Conservation (phyloP, 2,888 invertebrate genomes). For the Eudemis profundana region DNA sequence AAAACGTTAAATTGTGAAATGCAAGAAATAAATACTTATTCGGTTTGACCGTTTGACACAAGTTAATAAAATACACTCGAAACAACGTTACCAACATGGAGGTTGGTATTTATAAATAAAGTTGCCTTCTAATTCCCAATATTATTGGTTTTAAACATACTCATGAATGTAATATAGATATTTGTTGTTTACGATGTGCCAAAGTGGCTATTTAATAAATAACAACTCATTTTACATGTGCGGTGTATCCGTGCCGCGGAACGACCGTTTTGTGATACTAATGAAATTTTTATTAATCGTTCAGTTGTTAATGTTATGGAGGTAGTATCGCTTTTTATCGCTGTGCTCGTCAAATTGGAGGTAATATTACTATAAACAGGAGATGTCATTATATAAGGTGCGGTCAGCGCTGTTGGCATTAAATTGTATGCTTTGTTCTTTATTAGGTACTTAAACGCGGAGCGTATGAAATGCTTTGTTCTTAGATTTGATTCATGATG, state of each 20-base stretch:
- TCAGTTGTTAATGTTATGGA: constrained; percentile 33
- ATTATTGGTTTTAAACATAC: too few species aligned
- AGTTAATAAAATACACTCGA: too few species aligned
- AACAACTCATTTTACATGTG: constrained; percentile 19
- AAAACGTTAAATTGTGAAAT: too few species aligned
- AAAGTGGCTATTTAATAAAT: constrained; percentile 12
- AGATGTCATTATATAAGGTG: constrained; percentile 20
- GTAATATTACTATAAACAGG: constrained; percentile 28
- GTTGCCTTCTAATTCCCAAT: too few species aligned
- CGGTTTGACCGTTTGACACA: too few species aligned
- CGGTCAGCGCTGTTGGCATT: background rate
- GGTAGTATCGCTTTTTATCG: constrained; percentile 28
- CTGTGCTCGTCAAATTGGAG: constrained; percentile 14
- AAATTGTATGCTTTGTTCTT: background rate
- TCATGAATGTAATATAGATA: background rate
- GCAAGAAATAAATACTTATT: too few species aligned
- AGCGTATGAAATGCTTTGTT: too few species aligned
- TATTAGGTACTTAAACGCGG: background rate
- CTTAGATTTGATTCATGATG: too few species aligned
- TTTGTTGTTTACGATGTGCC: constrained; percentile 16
- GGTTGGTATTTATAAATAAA: too few species aligned
- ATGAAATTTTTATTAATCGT: constrained; percentile 42
- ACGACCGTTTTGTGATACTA: constrained; percentile 36
- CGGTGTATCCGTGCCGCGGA: constrained; percentile 17
- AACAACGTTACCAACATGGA: too few species aligned